Conservation (phyloP, 2,113 vertebrate species). For the Stegostoma tigrinum region DNA sequence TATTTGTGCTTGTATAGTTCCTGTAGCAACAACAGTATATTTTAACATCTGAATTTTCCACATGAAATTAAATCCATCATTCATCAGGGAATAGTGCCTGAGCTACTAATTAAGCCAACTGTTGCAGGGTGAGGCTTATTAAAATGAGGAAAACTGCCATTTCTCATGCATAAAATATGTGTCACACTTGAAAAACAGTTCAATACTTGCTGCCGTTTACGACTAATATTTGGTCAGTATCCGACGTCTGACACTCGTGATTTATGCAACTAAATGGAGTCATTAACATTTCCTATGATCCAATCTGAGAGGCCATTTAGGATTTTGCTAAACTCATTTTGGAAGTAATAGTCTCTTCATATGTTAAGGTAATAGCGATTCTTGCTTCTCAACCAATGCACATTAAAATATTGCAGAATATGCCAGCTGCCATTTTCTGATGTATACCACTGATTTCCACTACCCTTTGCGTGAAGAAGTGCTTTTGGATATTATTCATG, state of each 20-base stretch:
- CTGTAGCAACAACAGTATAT: neutral
- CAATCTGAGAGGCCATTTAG: neutral
- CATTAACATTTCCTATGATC: neutral
- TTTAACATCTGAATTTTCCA: neutral
- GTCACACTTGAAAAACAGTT: neutral
- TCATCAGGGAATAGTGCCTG: neutral
- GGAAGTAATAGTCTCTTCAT: neutral
- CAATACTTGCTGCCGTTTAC: neutral
- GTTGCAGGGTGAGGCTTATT: neutral
- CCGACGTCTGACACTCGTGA: neutral
- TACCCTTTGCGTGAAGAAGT: neutral
- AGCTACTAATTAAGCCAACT: neutral
- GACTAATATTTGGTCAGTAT: neutral
- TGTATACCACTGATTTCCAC: neutral
- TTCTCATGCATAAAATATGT: neutral
- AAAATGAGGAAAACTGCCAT: neutral
- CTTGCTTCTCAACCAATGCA: neutral
- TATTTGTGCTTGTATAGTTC: neutral
- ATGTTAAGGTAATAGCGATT: neutral
- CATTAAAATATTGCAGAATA: neutral
- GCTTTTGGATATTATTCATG: neutral
- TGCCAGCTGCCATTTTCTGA: neutral
- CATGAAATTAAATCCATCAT: neutral
- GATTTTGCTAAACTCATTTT: neutral
- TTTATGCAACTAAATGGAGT: neutral